phyloP scores from a whole-genome alignment of 1,140 invertebrate species.

The Grapholita molesta region DNA sequence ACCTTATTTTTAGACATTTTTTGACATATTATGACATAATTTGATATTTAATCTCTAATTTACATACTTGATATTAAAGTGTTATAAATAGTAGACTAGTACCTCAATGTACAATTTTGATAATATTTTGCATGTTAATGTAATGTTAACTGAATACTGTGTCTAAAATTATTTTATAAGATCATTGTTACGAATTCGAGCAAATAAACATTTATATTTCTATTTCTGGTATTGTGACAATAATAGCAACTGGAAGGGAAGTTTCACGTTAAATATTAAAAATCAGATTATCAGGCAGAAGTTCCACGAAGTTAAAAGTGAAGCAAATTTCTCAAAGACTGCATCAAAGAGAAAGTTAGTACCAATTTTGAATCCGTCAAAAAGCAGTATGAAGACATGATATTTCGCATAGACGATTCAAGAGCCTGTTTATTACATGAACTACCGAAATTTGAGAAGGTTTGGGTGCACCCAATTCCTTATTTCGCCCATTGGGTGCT shows the following conservation, averaged over 20 bases:
- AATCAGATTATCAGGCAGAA: neutral
- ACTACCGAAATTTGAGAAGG: neutral
- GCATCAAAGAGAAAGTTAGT: neutral
- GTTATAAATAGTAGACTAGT: no score
- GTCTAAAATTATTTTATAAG: no score
- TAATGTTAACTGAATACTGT: no score
- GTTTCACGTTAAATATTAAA: neutral
- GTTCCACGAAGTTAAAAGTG: neutral
- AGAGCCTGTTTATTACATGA: neutral
- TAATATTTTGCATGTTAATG: no score
- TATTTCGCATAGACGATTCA: neutral
- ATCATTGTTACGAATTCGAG: no score
- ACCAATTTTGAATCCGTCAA: neutral
- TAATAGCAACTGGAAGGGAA: neutral
- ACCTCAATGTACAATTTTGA: no score
- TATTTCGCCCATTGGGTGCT: neutral
- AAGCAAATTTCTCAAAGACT: neutral
- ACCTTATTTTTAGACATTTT: no score
- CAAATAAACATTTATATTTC: no score
- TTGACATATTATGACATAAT: no score
- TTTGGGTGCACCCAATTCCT: neutral
- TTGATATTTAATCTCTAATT: no score
- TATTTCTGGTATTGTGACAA: conserved; percentile 1
- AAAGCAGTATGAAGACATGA: neutral
- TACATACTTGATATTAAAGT: no score